These are phyloP conservation scores for Ophion ellenae DNA, from an alignment of 2,888 invertebrate genomes.

Conservation along the genomic window DNA sequence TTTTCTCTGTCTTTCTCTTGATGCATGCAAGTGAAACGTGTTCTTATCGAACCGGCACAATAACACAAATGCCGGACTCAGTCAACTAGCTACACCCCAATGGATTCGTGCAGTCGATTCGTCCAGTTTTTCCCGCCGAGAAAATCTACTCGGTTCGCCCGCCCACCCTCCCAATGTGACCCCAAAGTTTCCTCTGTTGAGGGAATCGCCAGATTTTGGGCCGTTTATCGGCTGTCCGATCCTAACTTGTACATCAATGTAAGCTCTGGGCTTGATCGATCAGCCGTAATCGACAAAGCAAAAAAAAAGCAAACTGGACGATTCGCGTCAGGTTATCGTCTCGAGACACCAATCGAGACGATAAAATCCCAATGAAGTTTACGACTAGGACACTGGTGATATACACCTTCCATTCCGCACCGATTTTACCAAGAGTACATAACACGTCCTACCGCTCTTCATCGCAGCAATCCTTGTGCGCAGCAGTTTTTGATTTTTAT, in stretches of 20 bases:
- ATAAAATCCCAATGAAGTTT: conserved; percentile 49
- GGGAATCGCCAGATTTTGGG: too few relatives aligned
- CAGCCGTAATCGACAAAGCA: not conserved
- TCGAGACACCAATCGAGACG: conserved; percentile 48
- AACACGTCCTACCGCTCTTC: conserved; percentile 30
- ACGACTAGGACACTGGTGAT: conserved; percentile 14
- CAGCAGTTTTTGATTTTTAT: conserved; percentile 32
- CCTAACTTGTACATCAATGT: not conserved
- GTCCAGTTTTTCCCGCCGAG: conserved; percentile 65
- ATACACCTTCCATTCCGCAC: not conserved
- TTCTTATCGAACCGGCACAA: conserved; percentile 58
- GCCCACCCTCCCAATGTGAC: not conserved
- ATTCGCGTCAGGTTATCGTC: conserved; percentile 53
- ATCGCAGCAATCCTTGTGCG: conserved; percentile 41
- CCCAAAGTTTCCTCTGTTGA: not conserved
- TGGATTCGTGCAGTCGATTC: conserved; percentile 77
- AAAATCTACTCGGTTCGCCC: not conserved
- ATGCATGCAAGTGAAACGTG: conserved; percentile 71
- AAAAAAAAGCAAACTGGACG: conserved; percentile 52
- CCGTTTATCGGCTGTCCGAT: not conserved
- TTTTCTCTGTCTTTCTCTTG: not conserved
- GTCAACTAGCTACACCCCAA: conserved; percentile 82
- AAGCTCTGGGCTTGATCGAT: too few relatives aligned
- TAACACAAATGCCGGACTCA: conserved; percentile 80
- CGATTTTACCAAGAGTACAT: conserved; percentile 12